These are phyloP conservation scores for Leptura quadrifasciata DNA, from an alignment of 2,888 invertebrate species.

Conservation along the genomic window DNA sequence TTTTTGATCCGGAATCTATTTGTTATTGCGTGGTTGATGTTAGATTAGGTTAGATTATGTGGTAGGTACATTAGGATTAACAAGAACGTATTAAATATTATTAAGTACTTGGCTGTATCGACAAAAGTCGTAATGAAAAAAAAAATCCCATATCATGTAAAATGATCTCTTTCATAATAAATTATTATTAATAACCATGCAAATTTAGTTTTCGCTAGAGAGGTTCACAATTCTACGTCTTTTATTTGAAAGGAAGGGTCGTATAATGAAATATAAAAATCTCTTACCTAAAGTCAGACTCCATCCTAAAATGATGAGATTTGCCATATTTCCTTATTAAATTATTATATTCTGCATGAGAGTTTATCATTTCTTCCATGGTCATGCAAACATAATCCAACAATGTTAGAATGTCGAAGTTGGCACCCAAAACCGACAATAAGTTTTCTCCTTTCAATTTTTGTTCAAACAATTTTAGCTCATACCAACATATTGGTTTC, in stretches of 20 bases:
- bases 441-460: conserved; percentile 51
- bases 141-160: too few relatives aligned
- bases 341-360: conserved; percentile 42
- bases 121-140: too few relatives aligned
- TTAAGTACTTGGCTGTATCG: too few relatives aligned
- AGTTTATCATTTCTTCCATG: conserved; percentile 48
- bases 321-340: conserved; percentile 40
- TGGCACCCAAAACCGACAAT: conserved; percentile 47
- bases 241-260: neutral
- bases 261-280: neutral
- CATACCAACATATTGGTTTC: conserved; percentile 37
- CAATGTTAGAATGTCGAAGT: conserved; percentile 55
- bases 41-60: too few relatives aligned
- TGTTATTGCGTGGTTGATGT: too few relatives aligned
- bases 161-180: too few relatives aligned
- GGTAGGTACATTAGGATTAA: too few relatives aligned
- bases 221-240: neutral
- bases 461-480: conserved; percentile 38
- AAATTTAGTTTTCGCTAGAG: neutral
- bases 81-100: too few relatives aligned
- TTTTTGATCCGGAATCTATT: too few relatives aligned
- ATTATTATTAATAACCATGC: too few relatives aligned
- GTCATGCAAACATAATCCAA: conserved; percentile 54
- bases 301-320: conserved; percentile 46
- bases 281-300: conserved; percentile 48